phyloP scores from a whole-genome alignment of 1,140 invertebrate genomes.

The Brachionus koreanus region DNA sequence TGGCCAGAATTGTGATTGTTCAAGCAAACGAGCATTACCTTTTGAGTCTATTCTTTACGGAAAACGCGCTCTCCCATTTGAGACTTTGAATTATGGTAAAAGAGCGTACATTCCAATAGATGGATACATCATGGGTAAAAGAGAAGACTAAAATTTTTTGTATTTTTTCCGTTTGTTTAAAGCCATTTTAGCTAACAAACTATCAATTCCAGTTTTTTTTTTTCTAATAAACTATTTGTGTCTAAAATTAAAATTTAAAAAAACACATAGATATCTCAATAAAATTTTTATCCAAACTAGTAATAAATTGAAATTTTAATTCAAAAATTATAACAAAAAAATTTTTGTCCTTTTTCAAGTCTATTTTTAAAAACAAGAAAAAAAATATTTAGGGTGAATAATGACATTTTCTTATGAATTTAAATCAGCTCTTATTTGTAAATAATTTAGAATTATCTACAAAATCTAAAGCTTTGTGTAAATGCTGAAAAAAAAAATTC shows the following conservation, averaged over 20 bases:
- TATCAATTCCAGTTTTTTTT: slow-evolving; percentile 1
- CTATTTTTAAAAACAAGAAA: no score
- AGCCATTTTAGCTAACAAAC: slow-evolving; percentile 32
- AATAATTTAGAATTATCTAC: no score
- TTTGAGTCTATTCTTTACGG: slow-evolving; percentile 23
- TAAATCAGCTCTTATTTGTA: no score
- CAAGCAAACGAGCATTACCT: not conserved
- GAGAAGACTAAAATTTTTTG: slow-evolving; percentile 14
- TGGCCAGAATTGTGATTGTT: slow-evolving; percentile 23
- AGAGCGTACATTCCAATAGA: slow-evolving; percentile 30
- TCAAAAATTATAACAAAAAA: no score
- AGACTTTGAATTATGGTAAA: slow-evolving; percentile 33
- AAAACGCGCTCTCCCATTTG: slow-evolving; percentile 39
- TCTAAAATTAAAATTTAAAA: slow-evolving; percentile 3
- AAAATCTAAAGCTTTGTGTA: no score
- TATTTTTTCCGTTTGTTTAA: slow-evolving; percentile 22
- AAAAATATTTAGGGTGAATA: no score
- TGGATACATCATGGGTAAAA: slow-evolving; percentile 44
- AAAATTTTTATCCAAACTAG: not conserved
- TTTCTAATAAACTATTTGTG: not conserved
- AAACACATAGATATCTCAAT: not conserved
- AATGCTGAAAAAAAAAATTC: no score
- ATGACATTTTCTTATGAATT: no score
- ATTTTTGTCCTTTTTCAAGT: no score
- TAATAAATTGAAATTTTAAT: not conserved